Evolutionary conservation across 1,140 invertebrate species (phyloP), one percentile per base, ranked within the genome.

Genomic region (Drosophila nigrodunni): DNA sequence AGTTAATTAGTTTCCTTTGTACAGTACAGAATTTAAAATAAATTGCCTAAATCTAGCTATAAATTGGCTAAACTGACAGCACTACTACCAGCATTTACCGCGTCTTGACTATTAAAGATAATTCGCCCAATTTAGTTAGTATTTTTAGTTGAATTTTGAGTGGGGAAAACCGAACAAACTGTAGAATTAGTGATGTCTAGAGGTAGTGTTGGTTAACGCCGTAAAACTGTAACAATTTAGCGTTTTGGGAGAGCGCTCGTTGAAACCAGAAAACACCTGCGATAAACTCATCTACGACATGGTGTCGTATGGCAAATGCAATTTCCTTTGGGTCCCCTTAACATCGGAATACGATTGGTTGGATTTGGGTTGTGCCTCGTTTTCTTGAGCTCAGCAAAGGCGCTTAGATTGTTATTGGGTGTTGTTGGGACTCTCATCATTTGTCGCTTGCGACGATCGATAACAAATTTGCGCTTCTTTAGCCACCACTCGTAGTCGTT

Each of bases 401-500:
- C 46, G 46, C 46, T 50, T 6, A 52, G 49, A 34, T 52, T 35
- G n/a, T 60, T 25, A 10, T 37, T 54, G n/a, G 52, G 13, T 34
- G 30, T 52, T 4, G 3, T 30, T 3, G 25, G 25, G n/a, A 10
- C 11, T 1, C 5, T 25, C 13, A 34, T 34, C 25, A 5, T 11
- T 18, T 52, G 25, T 13, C 7, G 34, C 6, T 44, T 41, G 2
- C 67, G 15, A 6, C 39, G 66, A 46, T 70, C 39, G 9, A 44
- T 1, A 3, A 41, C 34, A 18, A 13, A 7, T 1, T 10, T 2
- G 1, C 66, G 66, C 15, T 69, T 69, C 15, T 50, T 61, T 0
- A 69, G 57, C 66, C 57, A 61, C 66, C 66, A 69, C 0, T 37
- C 9, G 37, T 44, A 69, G 57, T 69, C 66, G 47, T 52, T 46